phyloP scores from a whole-genome alignment of 2,888 invertebrate species.

The Meghimatium bilineatum region DNA sequence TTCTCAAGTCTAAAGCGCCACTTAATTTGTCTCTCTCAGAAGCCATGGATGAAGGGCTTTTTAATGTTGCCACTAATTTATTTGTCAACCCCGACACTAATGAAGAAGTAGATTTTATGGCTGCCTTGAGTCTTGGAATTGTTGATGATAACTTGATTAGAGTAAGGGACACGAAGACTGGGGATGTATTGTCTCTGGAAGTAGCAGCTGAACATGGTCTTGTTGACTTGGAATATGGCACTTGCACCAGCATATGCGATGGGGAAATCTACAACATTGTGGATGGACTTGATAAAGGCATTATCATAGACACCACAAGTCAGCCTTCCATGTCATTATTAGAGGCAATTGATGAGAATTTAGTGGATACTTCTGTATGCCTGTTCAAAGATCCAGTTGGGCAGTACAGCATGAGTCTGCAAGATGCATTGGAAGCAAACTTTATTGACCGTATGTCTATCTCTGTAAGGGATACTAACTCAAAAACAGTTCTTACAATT shows the following conservation, averaged over 20 bases:
- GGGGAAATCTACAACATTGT: conserved; percentile 62
- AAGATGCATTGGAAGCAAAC: conserved; percentile 84
- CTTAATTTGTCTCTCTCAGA: conserved; percentile 69
- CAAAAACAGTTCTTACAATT: conserved; percentile 80
- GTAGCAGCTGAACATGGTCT: conserved; percentile 63
- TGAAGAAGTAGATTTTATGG: conserved; percentile 63
- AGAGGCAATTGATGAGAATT: conserved; percentile 81
- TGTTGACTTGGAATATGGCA: conserved; percentile 60
- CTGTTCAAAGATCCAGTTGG: conserved; percentile 63
- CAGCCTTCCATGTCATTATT: conserved; percentile 79
- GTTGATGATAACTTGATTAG: conserved; percentile 63
- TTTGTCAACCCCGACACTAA: conserved; percentile 69
- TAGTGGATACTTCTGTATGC: conserved; percentile 81
- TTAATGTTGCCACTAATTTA: conserved; percentile 64
- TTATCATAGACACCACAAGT: conserved; percentile 67
- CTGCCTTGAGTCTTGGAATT: conserved; percentile 65
- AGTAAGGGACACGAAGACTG: conserved; percentile 61
- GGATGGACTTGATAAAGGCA: conserved; percentile 67
- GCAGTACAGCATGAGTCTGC: conserved; percentile 58
- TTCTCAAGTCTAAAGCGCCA: conserved; percentile 68
- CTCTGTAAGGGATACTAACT: conserved; percentile 86
- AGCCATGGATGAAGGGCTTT: conserved; percentile 70
- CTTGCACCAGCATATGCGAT: conserved; percentile 59
- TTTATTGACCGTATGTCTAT: conserved; percentile 91
- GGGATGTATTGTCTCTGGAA: conserved; percentile 62